A percentile compares a stretch with the other conserved stretches of the same genome.
These are phyloP conservation scores for Tethea ocularis DNA, from an alignment of 2,888 invertebrate species.

Conservation along the genomic window DNA sequence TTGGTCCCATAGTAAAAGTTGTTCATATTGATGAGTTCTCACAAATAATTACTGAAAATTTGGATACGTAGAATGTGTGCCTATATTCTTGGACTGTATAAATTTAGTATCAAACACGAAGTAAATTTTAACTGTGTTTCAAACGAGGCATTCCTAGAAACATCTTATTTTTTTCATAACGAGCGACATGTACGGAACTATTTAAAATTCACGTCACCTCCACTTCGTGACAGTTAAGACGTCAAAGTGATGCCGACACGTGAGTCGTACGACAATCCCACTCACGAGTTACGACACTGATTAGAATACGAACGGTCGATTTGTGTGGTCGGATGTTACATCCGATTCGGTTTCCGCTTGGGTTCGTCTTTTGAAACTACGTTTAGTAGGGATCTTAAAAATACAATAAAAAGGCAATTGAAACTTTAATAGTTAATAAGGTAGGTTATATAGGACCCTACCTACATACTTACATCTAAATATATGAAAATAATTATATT, in stretches of 20 bases:
- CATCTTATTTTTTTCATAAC: not conserved
- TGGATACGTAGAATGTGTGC: too few species aligned
- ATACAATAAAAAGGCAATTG: too few species aligned
- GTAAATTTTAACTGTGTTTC: not conserved
- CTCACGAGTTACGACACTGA: slow-evolving; percentile 27
- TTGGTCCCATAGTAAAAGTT: too few species aligned
- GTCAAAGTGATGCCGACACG: slow-evolving; percentile 21
- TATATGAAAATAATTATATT: too few species aligned
- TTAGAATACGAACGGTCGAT: slow-evolving; percentile 9
- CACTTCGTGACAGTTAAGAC: slow-evolving; percentile 17
- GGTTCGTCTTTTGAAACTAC: not conserved
- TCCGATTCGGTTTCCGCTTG: not conserved
- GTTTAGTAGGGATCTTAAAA: too few species aligned
- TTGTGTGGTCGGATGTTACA: not conserved
- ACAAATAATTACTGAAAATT: too few species aligned
- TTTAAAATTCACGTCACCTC: slow-evolving; percentile 1
- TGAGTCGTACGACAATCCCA: slow-evolving; percentile 26
- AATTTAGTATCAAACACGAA: not conserved
- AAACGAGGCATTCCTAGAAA: not conserved
- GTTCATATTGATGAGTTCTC: too few species aligned
- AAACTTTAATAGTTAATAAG: too few species aligned
- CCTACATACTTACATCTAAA: too few species aligned
- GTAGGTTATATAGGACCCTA: too few species aligned
- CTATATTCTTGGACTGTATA: not conserved
- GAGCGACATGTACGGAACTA: not conserved